Evolutionary conservation across 2,888 invertebrate genomes (phyloP), one percentile per base, ranked within the genome.

Genomic region (Drosophila lacicola): DNA sequence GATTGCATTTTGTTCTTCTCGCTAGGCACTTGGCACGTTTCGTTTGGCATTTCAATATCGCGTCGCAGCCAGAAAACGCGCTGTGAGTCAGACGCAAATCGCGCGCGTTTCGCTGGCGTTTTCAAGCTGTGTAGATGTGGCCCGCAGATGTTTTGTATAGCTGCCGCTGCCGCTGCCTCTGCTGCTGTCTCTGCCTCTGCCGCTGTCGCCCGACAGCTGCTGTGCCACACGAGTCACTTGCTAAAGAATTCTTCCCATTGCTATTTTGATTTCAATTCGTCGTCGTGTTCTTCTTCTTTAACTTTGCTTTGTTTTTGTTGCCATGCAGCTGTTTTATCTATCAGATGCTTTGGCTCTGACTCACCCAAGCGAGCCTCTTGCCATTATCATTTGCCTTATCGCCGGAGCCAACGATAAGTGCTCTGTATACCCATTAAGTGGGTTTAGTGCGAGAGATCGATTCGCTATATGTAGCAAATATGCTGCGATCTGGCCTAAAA

Each of bases 301-400:
- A 34, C 19, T 51, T 25, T 17, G 50, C 17, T 34, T 51, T 54
- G 42, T 61, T 77, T 44, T 64, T 61, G 81, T 80, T 83, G 81
- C 71, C 65, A 72, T 77, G 82, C 82, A 83, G 82, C 82, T 86
- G 82, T 77, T 83, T 86, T 86, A 83, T 83, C 82, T 83, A 79
- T 79, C 81, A 79, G 87, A 86, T 83, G 69, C 84, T 74, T 81
- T 53, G 45, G 54, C 50, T 41, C 50, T 83, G 82, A 83, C 65
- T 83, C 87, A 83, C 58, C 41, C 17, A 21, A 56, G 17, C 61
- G 46, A 21, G 49, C 49, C 47, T 53, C 42, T 67, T 47, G 47
- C 37, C 45, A 46, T 65, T 61, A 50, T 53, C 45, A 19, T 36
- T 39, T 8, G 42, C 66, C 50, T 67, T 66, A 46, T 67, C 66